Conservation (phyloP, 2,888 invertebrate genomes). For the Noctua janthe region DNA sequence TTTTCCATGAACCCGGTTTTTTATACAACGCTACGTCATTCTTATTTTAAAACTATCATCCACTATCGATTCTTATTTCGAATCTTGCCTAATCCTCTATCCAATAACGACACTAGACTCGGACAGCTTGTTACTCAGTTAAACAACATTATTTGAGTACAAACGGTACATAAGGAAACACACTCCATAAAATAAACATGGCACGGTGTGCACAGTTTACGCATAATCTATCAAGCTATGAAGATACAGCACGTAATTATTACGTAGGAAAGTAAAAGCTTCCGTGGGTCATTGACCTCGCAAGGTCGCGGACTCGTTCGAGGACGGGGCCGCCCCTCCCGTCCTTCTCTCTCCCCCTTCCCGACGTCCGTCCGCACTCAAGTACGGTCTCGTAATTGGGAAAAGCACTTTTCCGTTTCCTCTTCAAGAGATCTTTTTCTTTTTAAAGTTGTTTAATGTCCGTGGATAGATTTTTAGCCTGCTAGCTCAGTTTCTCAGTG, state of each 20-base stretch:
- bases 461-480: conserved; percentile 8
- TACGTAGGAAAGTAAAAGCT: conserved; percentile 72
- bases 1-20: conserved; percentile 30
- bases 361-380: conserved; percentile 52
- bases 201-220: conserved; percentile 8
- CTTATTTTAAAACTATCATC: conserved; percentile 26
- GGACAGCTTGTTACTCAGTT: background rate
- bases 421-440: conserved; percentile 42
- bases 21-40: conserved; percentile 14
- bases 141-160: conserved; percentile 17
- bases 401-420: conserved; percentile 66
- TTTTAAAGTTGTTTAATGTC: conserved; percentile 50
- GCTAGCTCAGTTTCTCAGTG: background rate
- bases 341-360: background rate
- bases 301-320: conserved; percentile 71
- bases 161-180: background rate
- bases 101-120: background rate
- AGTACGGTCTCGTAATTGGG: conserved; percentile 66
- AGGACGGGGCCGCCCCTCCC: conserved; percentile 59
- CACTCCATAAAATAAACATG: conserved; percentile 34
- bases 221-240: conserved; percentile 31
- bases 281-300: conserved; percentile 67
- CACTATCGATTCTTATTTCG: background rate
- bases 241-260: conserved; percentile 53
- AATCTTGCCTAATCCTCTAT: background rate